These are phyloP conservation scores for Drosophila meridiana DNA, from an alignment of 2,888 invertebrate species.

Conservation along the genomic window DNA sequence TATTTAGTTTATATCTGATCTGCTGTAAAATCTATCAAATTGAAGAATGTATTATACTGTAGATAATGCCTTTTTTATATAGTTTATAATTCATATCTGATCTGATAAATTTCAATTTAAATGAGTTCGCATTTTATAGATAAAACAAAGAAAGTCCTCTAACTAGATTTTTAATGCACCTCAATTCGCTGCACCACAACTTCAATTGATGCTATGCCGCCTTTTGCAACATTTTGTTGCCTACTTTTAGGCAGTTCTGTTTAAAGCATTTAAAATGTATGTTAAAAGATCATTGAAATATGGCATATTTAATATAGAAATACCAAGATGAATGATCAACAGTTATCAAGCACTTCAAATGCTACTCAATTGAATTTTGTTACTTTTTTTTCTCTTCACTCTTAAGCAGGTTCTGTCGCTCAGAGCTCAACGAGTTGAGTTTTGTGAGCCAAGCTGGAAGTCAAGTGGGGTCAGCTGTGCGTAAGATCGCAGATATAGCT, in stretches of 20 bases:
- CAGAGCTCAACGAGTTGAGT: background rate
- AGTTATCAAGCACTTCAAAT: background rate
- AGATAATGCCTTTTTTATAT: no score
- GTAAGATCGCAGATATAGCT: conserved; percentile 74
- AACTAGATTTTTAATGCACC: no score
- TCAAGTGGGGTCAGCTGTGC: conserved; percentile 76
- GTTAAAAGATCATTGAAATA: no score
- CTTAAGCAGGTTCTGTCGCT: background rate
- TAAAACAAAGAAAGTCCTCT: no score
- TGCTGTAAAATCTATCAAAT: no score
- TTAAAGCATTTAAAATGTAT: background rate
- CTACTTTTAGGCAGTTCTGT: conserved; percentile 11
- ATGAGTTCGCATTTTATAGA: background rate
- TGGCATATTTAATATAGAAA: background rate
- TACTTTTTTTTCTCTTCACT: background rate
- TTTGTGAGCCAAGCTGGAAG: conserved; percentile 53
- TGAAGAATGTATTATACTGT: no score
- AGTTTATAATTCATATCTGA: no score
- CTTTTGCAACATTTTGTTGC: background rate
- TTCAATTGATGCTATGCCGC: no score
- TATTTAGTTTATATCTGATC: no score
- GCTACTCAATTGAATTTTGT: background rate
- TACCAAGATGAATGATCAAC: background rate
- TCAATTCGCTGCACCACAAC: background rate
- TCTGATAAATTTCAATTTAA: no score